These are phyloP conservation scores for Hyles vespertilio DNA, from an alignment of 1,140 invertebrate genomes.

Conservation along the genomic window DNA sequence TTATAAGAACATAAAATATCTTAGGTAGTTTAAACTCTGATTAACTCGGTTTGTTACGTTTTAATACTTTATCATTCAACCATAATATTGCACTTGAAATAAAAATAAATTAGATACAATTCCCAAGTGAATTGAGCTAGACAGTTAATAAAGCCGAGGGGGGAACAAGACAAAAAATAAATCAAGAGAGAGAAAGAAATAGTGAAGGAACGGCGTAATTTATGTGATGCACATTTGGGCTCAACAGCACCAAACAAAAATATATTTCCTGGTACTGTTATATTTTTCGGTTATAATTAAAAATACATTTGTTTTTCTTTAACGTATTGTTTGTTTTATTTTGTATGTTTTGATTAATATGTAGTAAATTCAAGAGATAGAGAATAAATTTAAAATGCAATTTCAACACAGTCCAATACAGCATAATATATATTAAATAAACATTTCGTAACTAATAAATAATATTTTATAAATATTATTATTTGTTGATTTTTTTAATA, in stretches of 20 bases:
- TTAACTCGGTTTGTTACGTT: not conserved
- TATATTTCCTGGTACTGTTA: slow-evolving; percentile 55
- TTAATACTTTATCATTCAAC: too few species aligned
- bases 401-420: too few species aligned
- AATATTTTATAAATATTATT: too few species aligned
- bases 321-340: not conserved
- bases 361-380: too few species aligned
- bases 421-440: too few species aligned
- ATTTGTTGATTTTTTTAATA: too few species aligned
- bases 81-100: slow-evolving; percentile 11
- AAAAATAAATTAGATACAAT: slow-evolving; percentile 43
- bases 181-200: slow-evolving; percentile 51
- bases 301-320: slow-evolving; percentile 10
- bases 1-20: too few species aligned
- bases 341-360: not conserved
- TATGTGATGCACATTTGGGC: slow-evolving; percentile 74
- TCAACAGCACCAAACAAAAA: slow-evolving; percentile 72
- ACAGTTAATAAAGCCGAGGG: slow-evolving; percentile 55
- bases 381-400: too few species aligned
- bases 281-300: slow-evolving; percentile 32
- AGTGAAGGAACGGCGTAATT: slow-evolving; percentile 67
- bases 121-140: slow-evolving; percentile 51
- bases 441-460: too few species aligned
- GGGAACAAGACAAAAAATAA: slow-evolving; percentile 54
- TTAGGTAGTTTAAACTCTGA: too few species aligned